A percentile compares a stretch with the other conserved stretches of the same genome.
Evolutionary conservation across 2,113 vertebrate species (phyloP).

Genomic region (Onychostruthus taczanowskii): DNA sequence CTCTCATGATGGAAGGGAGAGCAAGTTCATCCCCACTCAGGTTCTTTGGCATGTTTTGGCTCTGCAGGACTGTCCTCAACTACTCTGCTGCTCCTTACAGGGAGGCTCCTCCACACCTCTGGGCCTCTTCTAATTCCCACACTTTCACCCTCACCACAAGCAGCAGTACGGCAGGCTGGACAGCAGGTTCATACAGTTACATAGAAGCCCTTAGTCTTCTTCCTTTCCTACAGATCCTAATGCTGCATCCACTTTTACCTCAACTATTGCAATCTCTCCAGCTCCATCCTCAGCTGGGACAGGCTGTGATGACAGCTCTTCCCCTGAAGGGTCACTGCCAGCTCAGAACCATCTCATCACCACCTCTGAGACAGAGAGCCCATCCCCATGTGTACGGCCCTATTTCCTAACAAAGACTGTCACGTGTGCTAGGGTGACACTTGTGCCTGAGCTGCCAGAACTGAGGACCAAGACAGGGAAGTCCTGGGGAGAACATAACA

Average conservation of each 20-base stretch:
- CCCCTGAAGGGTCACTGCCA: not conserved
- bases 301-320: not conserved
- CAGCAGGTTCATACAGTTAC: not conserved
- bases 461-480: not conserved
- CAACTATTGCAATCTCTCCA: not conserved
- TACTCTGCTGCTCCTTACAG: not conserved
- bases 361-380: not conserved
- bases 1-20: not conserved
- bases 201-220: fast-evolving
- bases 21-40: not conserved
- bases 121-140: not conserved
- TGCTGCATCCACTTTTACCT: not conserved
- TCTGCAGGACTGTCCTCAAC: not conserved
- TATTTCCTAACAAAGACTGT: not conserved
- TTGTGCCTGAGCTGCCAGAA: not conserved
- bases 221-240: not conserved
- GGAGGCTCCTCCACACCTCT: not conserved
- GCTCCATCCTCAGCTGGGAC: not conserved
- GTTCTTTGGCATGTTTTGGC: not conserved
- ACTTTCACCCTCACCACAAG: too few species aligned
- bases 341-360: not conserved
- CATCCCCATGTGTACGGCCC: fast-evolving
- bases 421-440: not conserved
- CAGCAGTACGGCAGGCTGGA: not conserved
- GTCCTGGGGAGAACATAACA: not conserved